Percentiles rank a stretch among this genome's conserved stretches.
Conservation (phyloP, 2,888 invertebrate species). For the Agrenia bidenticulata region DNA sequence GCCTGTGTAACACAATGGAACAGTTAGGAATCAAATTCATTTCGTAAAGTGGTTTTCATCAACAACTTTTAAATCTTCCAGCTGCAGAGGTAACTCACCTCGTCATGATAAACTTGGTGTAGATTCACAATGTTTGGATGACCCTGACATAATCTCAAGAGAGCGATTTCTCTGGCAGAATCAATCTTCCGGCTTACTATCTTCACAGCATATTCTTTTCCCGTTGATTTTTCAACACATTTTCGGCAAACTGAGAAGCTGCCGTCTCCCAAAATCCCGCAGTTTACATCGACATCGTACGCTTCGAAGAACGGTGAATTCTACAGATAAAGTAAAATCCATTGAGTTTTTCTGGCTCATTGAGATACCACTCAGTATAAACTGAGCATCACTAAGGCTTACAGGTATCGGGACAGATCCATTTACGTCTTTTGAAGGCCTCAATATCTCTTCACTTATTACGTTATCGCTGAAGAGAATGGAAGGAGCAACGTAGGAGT, state of each 20-base stretch:
- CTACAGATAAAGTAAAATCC: slow-evolving; percentile 57
- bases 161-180: slow-evolving; percentile 71
- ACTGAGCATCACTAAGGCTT: slow-evolving; percentile 6
- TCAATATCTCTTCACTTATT: slow-evolving; percentile 71
- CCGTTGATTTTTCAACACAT: slow-evolving; percentile 72
- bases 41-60: too few species aligned
- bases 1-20: too few species aligned
- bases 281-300: slow-evolving; percentile 71
- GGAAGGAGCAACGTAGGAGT: slow-evolving; percentile 93
- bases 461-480: slow-evolving; percentile 78
- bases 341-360: neutral
- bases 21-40: slow-evolving; percentile 1
- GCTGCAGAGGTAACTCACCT: slow-evolving; percentile 58
- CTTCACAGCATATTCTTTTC: slow-evolving; percentile 82
- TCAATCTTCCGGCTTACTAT: slow-evolving; percentile 71
- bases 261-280: slow-evolving; percentile 77
- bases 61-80: too few species aligned
- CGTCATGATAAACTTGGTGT: slow-evolving; percentile 79
- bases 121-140: slow-evolving; percentile 84
- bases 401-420: slow-evolving; percentile 37
- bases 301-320: slow-evolving; percentile 83
- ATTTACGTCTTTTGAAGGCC: slow-evolving; percentile 53
- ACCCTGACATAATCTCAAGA: slow-evolving; percentile 80
- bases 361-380: neutral
- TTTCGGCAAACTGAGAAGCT: slow-evolving; percentile 83